Conservation (phyloP, 2,113 vertebrate species). For the Pagrus major region DNA sequence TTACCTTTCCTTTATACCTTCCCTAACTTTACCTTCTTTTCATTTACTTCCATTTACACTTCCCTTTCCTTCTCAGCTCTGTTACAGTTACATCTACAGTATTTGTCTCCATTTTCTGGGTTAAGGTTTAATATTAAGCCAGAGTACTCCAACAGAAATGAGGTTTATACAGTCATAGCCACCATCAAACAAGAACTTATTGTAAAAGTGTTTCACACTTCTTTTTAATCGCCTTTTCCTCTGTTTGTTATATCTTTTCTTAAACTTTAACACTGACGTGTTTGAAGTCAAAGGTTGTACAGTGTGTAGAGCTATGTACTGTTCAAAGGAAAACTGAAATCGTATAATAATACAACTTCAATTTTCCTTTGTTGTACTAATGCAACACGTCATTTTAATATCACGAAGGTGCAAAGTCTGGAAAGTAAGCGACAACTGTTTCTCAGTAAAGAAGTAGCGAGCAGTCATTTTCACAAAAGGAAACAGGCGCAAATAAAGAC, state of each 20-base stretch:
- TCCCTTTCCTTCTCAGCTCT: background rate
- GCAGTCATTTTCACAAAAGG: slow-evolving; percentile 14
- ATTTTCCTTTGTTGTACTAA: slow-evolving; percentile 30
- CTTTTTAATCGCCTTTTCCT: background rate
- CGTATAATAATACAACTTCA: background rate
- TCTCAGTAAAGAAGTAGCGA: background rate
- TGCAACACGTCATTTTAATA: slow-evolving; percentile 32
- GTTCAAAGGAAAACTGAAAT: slow-evolving; percentile 9
- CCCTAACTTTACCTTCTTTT: background rate
- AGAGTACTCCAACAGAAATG: background rate
- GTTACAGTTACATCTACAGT: background rate
- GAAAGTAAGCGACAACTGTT: slow-evolving; percentile 32
- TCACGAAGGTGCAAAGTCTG: slow-evolving; percentile 45
- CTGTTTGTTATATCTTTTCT: background rate
- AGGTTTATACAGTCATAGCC: slow-evolving; percentile 7
- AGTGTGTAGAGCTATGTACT: background rate
- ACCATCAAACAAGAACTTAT: background rate
- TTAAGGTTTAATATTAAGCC: background rate
- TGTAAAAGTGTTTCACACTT: background rate
- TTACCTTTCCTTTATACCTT: background rate
- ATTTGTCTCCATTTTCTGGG: background rate
- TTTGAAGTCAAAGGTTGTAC: slow-evolving; percentile 24
- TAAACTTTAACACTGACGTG: background rate
- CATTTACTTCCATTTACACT: background rate
- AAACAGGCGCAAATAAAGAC: slow-evolving; percentile 45